Percentiles rank a stretch among this genome's conserved stretches.
Evolutionary conservation across 2,888 invertebrate genomes (phyloP).

Genomic region (Meiosimyza platycephala): DNA sequence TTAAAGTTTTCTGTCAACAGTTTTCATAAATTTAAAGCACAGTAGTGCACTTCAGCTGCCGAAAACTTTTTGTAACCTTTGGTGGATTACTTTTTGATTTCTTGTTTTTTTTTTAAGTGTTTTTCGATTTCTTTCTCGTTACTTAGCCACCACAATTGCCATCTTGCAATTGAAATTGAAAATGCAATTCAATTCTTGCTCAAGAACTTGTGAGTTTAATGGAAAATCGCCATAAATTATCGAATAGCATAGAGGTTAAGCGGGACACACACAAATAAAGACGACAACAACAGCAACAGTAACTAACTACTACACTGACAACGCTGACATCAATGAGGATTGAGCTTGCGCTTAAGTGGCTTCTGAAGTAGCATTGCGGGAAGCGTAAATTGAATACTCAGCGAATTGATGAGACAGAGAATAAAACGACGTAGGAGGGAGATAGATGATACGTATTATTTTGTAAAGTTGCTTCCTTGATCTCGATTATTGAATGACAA

Average conservation of each 20-base stretch:
- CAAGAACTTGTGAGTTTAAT: slow-evolving; percentile 17
- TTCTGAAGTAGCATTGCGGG: not conserved
- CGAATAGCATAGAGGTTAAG: slow-evolving; percentile 17
- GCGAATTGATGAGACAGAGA: no score
- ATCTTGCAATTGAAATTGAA: slow-evolving; percentile 36
- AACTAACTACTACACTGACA: not conserved
- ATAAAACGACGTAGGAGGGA: no score
- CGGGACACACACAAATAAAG: slow-evolving; percentile 17
- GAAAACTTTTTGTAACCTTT: slow-evolving; percentile 27
- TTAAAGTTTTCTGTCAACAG: no score
- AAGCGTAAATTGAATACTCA: no score
- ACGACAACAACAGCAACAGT: no score
- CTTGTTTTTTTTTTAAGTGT: not conserved
- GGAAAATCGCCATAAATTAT: slow-evolving; percentile 35
- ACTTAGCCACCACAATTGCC: slow-evolving; percentile 26
- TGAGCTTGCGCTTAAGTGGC: slow-evolving; percentile 26
- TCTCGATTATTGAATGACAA: no score
- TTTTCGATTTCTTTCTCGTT: not conserved
- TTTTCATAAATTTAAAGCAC: no score
- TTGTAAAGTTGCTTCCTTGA: no score
- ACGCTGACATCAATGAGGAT: slow-evolving; percentile 23
- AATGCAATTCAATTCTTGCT: slow-evolving; percentile 17
- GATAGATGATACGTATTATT: no score
- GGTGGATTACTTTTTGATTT: slow-evolving; percentile 20
- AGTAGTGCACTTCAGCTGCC: not conserved